Percentiles rank a stretch among this genome's conserved stretches.
phyloP scores from a whole-genome alignment of 2,888 invertebrate species.

The Melieria picta region DNA sequence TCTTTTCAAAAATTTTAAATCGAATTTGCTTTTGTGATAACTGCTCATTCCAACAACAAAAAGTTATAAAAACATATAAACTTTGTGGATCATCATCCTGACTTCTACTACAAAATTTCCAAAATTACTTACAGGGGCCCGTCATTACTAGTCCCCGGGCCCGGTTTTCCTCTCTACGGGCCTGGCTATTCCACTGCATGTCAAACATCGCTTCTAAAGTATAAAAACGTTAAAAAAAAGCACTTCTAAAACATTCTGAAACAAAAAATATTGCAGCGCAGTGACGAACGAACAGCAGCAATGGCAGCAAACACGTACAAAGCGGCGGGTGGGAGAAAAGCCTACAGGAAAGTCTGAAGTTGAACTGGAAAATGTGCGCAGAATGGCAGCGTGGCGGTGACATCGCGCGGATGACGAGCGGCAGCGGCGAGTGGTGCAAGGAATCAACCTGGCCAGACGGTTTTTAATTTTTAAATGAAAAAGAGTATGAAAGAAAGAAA shows the following conservation, averaged over 20 bases:
- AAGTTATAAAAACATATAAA: too few species aligned
- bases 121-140: too few species aligned
- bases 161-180: too few species aligned
- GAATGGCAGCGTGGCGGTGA: not conserved
- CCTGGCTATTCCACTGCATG: not conserved
- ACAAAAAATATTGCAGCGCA: not conserved
- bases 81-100: too few species aligned
- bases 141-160: too few species aligned
- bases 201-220: slow-evolving; percentile 13
- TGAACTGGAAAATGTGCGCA: not conserved
- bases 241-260: not conserved
- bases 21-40: too few species aligned
- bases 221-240: slow-evolving; percentile 8
- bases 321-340: slow-evolving; percentile 10
- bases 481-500: slow-evolving; percentile 28
- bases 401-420: slow-evolving; percentile 10
- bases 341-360: slow-evolving; percentile 22
- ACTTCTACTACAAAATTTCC: too few species aligned
- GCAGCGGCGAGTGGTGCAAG: not conserved
- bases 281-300: slow-evolving; percentile 2
- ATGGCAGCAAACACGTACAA: not conserved
- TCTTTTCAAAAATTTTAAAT: too few species aligned
- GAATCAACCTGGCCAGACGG: slow-evolving; percentile 38
- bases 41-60: too few species aligned
- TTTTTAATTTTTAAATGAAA: slow-evolving; percentile 53